Conservation (phyloP, 2,113 vertebrate genomes). For the Neomonachus schauinslandi region DNA sequence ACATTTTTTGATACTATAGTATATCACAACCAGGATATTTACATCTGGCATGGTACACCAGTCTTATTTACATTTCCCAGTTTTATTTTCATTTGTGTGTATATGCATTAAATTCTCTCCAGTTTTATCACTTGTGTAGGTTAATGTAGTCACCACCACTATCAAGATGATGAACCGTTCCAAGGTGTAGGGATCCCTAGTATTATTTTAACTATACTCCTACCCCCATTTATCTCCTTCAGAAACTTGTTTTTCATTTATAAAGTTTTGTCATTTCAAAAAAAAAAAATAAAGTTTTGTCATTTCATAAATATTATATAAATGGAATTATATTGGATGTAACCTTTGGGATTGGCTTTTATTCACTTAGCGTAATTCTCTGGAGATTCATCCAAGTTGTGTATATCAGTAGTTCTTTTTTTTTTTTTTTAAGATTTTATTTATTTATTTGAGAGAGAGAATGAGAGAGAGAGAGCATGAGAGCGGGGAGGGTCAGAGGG, state of each 20-base stretch:
- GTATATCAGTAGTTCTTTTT: background rate
- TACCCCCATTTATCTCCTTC: background rate
- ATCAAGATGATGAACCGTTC: background rate
- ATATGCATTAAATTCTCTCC: background rate
- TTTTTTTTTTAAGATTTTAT: background rate
- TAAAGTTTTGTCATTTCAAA: slow-evolving; percentile 8
- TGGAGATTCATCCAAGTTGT: background rate
- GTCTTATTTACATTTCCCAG: background rate
- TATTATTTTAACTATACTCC: background rate
- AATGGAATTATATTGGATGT: background rate
- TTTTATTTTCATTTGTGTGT: background rate
- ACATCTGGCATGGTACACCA: background rate
- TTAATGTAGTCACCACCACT: background rate
- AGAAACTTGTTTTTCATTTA: background rate
- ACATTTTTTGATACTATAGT: slow-evolving; percentile 16
- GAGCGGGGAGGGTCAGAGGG: too few relatives aligned
- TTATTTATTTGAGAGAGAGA: too few relatives aligned
- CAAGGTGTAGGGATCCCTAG: background rate
- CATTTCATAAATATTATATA: background rate
- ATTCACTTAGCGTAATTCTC: background rate
- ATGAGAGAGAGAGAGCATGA: too few relatives aligned
- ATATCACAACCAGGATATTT: background rate
- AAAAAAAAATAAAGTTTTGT: slow-evolving; percentile 17
- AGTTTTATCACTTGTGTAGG: background rate
- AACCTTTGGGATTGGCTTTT: background rate